Percentiles rank a stretch among this genome's conserved stretches.
Conservation (phyloP, 1,140 invertebrate genomes). For the Rhopalosiphum padi region DNA sequence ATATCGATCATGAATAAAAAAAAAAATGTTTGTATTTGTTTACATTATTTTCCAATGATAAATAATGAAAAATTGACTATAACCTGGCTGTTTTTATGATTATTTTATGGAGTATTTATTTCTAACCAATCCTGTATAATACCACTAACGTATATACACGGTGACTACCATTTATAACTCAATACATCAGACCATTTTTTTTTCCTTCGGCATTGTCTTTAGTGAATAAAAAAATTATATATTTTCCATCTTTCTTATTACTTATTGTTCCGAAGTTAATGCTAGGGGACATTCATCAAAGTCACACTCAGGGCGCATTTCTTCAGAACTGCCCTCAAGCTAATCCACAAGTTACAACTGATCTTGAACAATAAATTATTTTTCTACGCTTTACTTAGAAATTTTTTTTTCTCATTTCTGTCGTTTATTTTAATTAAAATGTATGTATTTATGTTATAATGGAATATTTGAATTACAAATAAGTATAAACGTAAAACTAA, state of each 20-base stretch:
- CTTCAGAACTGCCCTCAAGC: background rate
- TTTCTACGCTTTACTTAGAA: background rate
- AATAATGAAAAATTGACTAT: too few species aligned
- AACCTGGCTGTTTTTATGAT: background rate
- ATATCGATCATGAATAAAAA: background rate
- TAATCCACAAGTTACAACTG: conserved; percentile 24
- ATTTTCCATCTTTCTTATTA: conserved; percentile 28
- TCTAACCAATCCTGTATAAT: background rate
- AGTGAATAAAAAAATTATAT: conserved; percentile 28
- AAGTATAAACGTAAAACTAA: background rate
- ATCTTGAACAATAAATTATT: conserved; percentile 41
- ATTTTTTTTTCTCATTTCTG: background rate
- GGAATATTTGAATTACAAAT: background rate
- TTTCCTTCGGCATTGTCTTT: background rate
- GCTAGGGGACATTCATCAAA: conserved; percentile 38
- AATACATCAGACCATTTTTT: conserved; percentile 1
- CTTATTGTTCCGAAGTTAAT: conserved; percentile 26
- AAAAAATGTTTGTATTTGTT: background rate
- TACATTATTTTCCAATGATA: too few species aligned
- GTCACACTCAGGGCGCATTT: background rate
- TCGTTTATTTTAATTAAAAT: background rate
- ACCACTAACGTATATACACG: background rate
- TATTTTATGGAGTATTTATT: background rate
- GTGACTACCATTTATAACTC: conserved; percentile 24
- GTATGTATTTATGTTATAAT: background rate